phyloP scores from a whole-genome alignment of 2,797 vertebrate genomes.

The Scleropages formosus region DNA sequence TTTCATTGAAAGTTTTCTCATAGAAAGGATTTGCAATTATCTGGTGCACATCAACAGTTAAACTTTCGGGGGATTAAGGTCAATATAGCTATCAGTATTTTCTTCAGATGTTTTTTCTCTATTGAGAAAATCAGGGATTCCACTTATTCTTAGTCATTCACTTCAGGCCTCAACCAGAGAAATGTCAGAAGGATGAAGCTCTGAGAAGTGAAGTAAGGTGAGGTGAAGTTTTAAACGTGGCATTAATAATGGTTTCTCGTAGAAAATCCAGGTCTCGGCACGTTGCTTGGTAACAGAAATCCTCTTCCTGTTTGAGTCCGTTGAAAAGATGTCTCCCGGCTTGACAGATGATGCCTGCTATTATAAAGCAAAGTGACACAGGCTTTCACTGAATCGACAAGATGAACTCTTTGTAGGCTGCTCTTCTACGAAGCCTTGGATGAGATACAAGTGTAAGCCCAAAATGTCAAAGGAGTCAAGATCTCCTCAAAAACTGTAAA shows the following conservation, averaged over 20 bases:
- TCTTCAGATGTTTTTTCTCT: not conserved
- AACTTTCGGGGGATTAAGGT: not conserved
- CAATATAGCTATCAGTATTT: no score
- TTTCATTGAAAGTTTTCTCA: not conserved
- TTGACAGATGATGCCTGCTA: not conserved
- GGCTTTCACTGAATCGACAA: not conserved
- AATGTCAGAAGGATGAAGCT: not conserved
- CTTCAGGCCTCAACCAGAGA: not conserved
- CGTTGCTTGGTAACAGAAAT: slow-evolving; percentile 25
- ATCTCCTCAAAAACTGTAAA: not conserved
- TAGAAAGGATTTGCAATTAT: not conserved
- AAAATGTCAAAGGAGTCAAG: not conserved
- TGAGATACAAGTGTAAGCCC: not conserved
- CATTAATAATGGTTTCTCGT: not conserved
- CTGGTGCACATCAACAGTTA: not conserved
- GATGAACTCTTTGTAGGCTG: slow-evolving; percentile 24
- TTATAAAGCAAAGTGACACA: not conserved
- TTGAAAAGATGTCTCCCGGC: not conserved
- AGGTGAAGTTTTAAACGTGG: not conserved
- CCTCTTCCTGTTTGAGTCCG: slow-evolving; percentile 8
- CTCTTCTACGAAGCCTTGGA: not conserved
- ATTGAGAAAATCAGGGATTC: not conserved
- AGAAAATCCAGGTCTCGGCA: not conserved
- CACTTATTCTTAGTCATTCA: not conserved
- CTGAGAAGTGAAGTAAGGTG: not conserved